Evolutionary conservation across 1,140 invertebrate genomes (phyloP).

Genomic region (Nomia melanderi): DNA sequence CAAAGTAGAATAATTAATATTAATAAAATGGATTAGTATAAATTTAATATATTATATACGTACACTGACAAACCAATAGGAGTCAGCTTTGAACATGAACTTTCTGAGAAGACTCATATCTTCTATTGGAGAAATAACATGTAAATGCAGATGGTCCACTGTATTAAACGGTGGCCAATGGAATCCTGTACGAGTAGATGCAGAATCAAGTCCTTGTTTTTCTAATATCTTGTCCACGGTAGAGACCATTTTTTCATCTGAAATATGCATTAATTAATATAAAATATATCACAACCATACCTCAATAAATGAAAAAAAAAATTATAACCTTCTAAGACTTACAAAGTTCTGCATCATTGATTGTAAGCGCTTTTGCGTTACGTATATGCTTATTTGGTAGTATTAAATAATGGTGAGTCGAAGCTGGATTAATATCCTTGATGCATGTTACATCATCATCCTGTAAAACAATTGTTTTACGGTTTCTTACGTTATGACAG

Average conservation of each 20-base stretch:
- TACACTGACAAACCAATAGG: conserved; percentile 93
- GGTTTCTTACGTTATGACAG: background rate
- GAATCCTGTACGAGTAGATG: conserved; percentile 89
- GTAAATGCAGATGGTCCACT: conserved; percentile 92
- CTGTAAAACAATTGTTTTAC: conserved; percentile 80
- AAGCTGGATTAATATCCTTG: conserved; percentile 91
- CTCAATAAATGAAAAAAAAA: background rate
- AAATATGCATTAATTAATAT: conserved; percentile 48
- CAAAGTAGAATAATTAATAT: conserved; percentile 53
- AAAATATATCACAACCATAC: conserved; percentile 35
- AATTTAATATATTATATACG: conserved; percentile 70
- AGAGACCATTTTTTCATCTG: conserved; percentile 84
- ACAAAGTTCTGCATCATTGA: conserved; percentile 86
- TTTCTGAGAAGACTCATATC: conserved; percentile 87
- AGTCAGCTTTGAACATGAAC: conserved; percentile 87
- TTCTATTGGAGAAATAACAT: conserved; percentile 90
- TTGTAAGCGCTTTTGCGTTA: conserved; percentile 86
- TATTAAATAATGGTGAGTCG: conserved; percentile 90
- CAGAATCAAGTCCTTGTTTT: conserved; percentile 80
- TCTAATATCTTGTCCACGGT: conserved; percentile 82
- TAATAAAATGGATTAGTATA: background rate
- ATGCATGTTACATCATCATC: conserved; percentile 91
- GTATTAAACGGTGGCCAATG: conserved; percentile 95
- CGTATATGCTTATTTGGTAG: conserved; percentile 89
- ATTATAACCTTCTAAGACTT: conserved; percentile 68